phyloP scores from a whole-genome alignment of 1,140 invertebrate genomes.

The Hyles vespertilio region DNA sequence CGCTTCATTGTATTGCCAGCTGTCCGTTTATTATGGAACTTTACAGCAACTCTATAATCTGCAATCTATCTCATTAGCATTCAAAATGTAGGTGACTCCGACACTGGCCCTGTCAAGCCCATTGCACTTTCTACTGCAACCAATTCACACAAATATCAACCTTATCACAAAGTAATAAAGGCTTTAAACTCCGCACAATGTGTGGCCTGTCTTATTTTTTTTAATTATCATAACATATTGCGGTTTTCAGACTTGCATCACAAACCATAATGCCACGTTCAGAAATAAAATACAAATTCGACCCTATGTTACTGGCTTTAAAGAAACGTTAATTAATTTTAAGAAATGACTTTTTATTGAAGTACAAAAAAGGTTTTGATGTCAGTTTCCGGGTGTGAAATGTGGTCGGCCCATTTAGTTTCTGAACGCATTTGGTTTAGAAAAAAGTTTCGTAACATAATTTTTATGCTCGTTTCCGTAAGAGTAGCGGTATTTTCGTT shows the following conservation, averaged over 20 bases:
- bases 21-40: too few relatives aligned
- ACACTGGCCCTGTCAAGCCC: conserved; percentile 2
- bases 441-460: conserved; percentile 46
- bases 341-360: conserved; percentile 3
- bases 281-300: background rate
- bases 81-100: conserved; percentile 9
- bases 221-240: conserved; percentile 9
- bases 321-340: conserved; percentile 1
- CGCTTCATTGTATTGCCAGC: too few relatives aligned
- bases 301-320: background rate
- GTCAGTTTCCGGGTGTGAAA: conserved; percentile 65
- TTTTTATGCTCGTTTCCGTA: conserved; percentile 36
- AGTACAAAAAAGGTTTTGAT: conserved; percentile 34
- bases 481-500: conserved; percentile 49
- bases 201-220: background rate
- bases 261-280: conserved; percentile 4
- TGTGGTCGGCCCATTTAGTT: conserved; percentile 58
- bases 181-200: background rate
- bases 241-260: conserved; percentile 10
- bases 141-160: background rate
- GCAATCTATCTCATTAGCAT: conserved; percentile 13
- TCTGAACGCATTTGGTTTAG: conserved; percentile 44
- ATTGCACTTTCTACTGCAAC: background rate
- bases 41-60: conserved; percentile 3
- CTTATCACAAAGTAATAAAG: background rate